Conservation (phyloP, 2,797 vertebrate species). For the Pangasius djambal region DNA sequence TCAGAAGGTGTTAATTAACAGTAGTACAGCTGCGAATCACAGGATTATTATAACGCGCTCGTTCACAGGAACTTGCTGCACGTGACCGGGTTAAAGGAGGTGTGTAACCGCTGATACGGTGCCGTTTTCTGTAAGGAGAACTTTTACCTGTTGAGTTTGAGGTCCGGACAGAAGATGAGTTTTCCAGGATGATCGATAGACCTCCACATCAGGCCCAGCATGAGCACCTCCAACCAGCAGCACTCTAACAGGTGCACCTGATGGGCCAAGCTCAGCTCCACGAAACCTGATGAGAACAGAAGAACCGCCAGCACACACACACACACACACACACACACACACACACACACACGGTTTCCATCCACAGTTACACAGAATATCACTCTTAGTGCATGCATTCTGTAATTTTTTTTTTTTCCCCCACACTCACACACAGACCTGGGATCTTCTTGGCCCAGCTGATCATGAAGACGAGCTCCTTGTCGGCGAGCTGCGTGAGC, state of each 20-base stretch:
- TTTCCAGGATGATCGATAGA: slow-evolving; percentile 94
- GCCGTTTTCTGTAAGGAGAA: neutral
- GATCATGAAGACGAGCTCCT: slow-evolving; percentile 96
- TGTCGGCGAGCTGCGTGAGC: slow-evolving; percentile 94
- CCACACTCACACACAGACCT: slow-evolving; percentile 53
- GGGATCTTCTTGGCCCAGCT: slow-evolving; percentile 81
- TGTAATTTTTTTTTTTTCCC: neutral
- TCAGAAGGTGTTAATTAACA: neutral
- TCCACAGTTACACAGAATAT: neutral
- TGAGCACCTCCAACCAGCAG: slow-evolving; percentile 96
- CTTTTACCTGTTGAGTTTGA: slow-evolving; percentile 88
- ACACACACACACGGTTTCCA: neutral
- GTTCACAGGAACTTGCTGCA: neutral
- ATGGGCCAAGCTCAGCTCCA: slow-evolving; percentile 87
- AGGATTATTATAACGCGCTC: neutral
- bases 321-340: slow-evolving; percentile 43
- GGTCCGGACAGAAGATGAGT: slow-evolving; percentile 94
- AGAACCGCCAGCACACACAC: slow-evolving; percentile 24
- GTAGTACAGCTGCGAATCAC: neutral
- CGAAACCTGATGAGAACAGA: slow-evolving; percentile 78
- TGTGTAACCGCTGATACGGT: no score
- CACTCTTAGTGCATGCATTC: neutral
- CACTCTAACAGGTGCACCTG: slow-evolving; percentile 94
- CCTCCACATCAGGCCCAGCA: slow-evolving; percentile 97
- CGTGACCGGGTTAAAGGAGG: neutral